phyloP scores from a whole-genome alignment of 2,888 invertebrate genomes.

The Tubulanus polymorphus region DNA sequence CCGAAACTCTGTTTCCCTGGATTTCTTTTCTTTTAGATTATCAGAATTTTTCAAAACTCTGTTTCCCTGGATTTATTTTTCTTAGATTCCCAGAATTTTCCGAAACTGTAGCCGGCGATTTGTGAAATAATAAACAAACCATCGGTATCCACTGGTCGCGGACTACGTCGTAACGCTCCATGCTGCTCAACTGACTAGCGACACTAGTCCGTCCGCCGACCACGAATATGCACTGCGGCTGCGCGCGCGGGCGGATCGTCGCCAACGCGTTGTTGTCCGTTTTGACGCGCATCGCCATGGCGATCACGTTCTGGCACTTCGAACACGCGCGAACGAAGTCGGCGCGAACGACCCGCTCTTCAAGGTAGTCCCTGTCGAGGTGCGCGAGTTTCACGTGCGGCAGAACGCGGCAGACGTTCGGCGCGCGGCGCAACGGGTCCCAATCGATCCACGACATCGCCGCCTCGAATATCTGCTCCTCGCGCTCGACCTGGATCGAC shows the following conservation, averaged over 20 bases:
- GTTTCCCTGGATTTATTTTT: too few relatives aligned
- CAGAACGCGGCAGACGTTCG: slow-evolving; percentile 36
- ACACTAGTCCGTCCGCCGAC: slow-evolving; percentile 46
- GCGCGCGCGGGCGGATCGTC: slow-evolving; percentile 35
- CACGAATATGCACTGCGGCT: slow-evolving; percentile 48
- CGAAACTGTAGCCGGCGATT: too few relatives aligned
- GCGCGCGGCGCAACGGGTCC: slow-evolving; percentile 26
- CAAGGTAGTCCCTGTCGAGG: slow-evolving; percentile 38
- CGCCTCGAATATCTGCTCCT: slow-evolving; percentile 44
- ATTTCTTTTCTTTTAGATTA: too few relatives aligned
- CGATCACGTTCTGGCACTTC: slow-evolving; percentile 44
- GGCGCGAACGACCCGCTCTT: slow-evolving; percentile 40
- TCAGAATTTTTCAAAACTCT: too few relatives aligned
- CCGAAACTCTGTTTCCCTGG: too few relatives aligned
- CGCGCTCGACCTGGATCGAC: slow-evolving; percentile 40
- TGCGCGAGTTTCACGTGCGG: slow-evolving; percentile 42
- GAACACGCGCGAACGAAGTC: slow-evolving; percentile 44
- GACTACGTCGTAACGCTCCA: slow-evolving; percentile 46
- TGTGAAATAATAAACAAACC: slow-evolving; percentile 33
- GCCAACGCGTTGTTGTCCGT: slow-evolving; percentile 35
- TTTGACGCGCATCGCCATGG: slow-evolving; percentile 39
- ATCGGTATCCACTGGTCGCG: slow-evolving; percentile 45
- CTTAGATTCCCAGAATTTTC: too few relatives aligned
- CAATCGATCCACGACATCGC: slow-evolving; percentile 42
- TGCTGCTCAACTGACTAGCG: slow-evolving; percentile 45